These are phyloP conservation scores for Rhyacichthys aspro DNA, from an alignment of 2,797 vertebrate species.

Conservation along the genomic window DNA sequence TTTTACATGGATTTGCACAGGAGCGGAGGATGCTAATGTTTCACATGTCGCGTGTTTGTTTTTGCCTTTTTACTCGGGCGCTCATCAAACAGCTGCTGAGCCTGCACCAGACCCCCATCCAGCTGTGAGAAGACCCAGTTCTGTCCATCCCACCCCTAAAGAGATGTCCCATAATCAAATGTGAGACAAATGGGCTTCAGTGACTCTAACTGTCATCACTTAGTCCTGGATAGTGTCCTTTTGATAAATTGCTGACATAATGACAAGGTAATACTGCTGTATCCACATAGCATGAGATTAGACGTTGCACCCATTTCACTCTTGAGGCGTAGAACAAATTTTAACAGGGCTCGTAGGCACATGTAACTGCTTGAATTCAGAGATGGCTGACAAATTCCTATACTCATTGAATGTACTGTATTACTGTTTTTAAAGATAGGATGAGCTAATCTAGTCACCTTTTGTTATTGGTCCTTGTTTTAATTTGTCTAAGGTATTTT, in stretches of 20 bases:
- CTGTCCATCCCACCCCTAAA: conserved; percentile 70
- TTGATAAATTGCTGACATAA: conserved; percentile 24
- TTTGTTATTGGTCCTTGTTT: conserved; percentile 99
- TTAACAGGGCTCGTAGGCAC: conserved; percentile 81
- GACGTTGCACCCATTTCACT: conserved; percentile 68
- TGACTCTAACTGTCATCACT: conserved; percentile 28
- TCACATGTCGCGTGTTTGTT: conserved; percentile 44
- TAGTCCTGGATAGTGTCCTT: conserved; percentile 27
- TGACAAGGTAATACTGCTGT: conserved; percentile 61
- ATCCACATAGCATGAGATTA: conserved; percentile 82
- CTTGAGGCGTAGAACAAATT: conserved; percentile 76
- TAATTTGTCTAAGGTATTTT: conserved; percentile 99
- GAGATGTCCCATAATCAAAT: conserved; percentile 53
- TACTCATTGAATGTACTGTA: conserved; percentile 99
- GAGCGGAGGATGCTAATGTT: conserved; percentile 54
- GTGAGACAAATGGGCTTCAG: conserved; percentile 50
- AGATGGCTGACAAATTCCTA: conserved; percentile 92
- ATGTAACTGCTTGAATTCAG: conserved; percentile 81
- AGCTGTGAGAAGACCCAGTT: conserved; percentile 69
- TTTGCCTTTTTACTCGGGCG: conserved; percentile 39
- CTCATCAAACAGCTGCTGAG: conserved; percentile 61
- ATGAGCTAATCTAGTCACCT: conserved; percentile 98
- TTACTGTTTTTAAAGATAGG: conserved; percentile 93
- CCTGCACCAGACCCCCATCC: conserved; percentile 46
- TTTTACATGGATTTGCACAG: conserved; percentile 69